Evolutionary conservation across 37 sponge, comb jelly and placozoan genomes (phyloP).

Genomic region (Hexactinellida sp.): DNA sequence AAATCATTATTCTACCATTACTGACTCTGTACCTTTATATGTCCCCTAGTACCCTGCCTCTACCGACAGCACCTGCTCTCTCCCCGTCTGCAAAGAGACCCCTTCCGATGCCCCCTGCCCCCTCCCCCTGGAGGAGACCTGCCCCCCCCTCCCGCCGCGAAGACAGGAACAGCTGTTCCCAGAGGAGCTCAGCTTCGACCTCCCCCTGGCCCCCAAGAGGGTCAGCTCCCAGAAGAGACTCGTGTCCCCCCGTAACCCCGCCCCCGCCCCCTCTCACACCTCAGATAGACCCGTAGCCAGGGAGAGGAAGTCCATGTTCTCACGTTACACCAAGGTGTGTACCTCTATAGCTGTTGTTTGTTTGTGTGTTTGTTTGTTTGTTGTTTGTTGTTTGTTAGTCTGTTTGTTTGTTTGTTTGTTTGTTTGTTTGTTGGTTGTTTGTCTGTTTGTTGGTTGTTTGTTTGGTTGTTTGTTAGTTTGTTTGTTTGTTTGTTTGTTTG

Average conservation of each 20-base stretch:
- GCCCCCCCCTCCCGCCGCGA: not conserved
- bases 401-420: no score
- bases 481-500: no score
- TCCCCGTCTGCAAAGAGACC: not conserved
- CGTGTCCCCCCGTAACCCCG: not conserved
- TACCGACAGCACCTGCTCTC: not conserved
- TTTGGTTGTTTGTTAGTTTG: no score
- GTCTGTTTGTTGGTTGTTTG: no score
- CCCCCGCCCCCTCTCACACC: not conserved
- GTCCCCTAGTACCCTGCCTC: not conserved
- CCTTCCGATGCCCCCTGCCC: not conserved
- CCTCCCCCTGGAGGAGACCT: not conserved
- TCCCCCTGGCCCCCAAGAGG: not conserved
- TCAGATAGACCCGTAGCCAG: not conserved
- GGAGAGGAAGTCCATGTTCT: not conserved
- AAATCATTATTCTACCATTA: not conserved
- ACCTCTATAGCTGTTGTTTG: not conserved
- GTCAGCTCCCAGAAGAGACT: not conserved
- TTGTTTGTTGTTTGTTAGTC: no score
- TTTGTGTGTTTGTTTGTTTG: not conserved
- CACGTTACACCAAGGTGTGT: not conserved
- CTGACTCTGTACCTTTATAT: not conserved
- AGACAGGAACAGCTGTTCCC: not conserved
- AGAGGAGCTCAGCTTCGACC: not conserved
- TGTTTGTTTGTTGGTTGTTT: no score